Percentiles rank a stretch among this genome's conserved stretches.
Conservation (phyloP, 2,113 vertebrate species). For the Proterorhinus semilunaris region DNA sequence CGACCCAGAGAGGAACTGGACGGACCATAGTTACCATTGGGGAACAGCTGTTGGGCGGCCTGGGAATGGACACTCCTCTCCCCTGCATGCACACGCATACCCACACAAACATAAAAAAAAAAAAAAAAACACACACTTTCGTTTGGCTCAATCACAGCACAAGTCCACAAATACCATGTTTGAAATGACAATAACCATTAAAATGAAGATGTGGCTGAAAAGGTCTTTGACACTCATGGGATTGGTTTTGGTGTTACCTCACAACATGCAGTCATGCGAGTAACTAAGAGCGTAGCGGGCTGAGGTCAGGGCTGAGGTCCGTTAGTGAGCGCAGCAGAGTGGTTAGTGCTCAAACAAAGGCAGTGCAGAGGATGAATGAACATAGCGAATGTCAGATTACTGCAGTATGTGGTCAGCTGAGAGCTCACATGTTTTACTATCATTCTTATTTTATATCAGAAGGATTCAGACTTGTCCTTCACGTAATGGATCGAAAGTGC, state of each 20-base stretch:
- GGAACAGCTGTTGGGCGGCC: constrained; percentile 89
- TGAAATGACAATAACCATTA: constrained; percentile 28
- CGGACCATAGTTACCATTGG: constrained; percentile 97
- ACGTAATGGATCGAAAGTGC: not conserved
- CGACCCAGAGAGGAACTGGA: constrained; percentile 69
- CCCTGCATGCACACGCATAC: constrained; percentile 85
- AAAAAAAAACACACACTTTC: constrained; percentile 82
- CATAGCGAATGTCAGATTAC: not conserved
- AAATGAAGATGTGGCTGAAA: constrained; percentile 14
- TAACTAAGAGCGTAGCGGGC: constrained; percentile 25
- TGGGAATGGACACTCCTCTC: constrained; percentile 92
- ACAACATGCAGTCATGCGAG: constrained; percentile 69
- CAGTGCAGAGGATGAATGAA: constrained; percentile 30
- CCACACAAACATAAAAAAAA: constrained; percentile 79
- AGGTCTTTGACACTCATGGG: constrained; percentile 13
- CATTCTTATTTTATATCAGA: not conserved
- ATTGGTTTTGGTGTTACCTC: constrained; percentile 47
- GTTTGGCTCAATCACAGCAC: constrained; percentile 59
- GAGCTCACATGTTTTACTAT: not conserved
- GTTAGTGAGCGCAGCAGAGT: constrained; percentile 59
- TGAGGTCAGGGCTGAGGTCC: constrained; percentile 40
- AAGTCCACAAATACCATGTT: constrained; percentile 18
- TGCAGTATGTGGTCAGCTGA: not conserved
- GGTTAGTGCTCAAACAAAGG: constrained; percentile 66
- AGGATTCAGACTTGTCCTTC: not conserved